phyloP scores from a whole-genome alignment of 2,888 invertebrate species.

The Synanthedon vespiformis region DNA sequence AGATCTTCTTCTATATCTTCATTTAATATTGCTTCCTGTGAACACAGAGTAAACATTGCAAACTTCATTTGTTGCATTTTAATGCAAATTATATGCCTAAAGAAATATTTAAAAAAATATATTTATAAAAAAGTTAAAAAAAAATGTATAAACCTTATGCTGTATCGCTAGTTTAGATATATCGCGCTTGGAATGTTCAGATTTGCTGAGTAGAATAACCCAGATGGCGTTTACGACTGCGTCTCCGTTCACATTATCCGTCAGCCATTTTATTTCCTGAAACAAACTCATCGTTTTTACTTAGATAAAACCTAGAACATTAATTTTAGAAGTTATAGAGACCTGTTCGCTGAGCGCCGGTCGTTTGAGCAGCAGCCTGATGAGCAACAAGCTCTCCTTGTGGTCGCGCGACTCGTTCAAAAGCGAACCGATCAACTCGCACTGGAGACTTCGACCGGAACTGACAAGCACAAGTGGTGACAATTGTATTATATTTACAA shows the following conservation, averaged over 20 bases:
- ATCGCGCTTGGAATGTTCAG: constrained; percentile 22
- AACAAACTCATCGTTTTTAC: constrained; percentile 4
- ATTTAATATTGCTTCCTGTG: constrained; percentile 32
- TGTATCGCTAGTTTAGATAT: constrained; percentile 22
- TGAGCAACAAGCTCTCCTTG: constrained; percentile 34
- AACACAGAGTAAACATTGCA: constrained; percentile 5
- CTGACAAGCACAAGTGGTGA: constrained; percentile 15
- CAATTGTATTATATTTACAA: too few species aligned
- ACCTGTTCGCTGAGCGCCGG: constrained; percentile 43
- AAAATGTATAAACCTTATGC: constrained; percentile 27
- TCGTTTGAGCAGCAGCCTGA: constrained; percentile 36
- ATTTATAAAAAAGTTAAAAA: too few species aligned
- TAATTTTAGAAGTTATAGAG: background rate
- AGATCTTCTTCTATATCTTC: constrained; percentile 42
- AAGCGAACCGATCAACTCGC: constrained; percentile 29
- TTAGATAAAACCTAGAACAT: constrained; percentile 1
- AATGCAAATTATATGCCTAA: too few species aligned
- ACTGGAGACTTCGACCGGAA: constrained; percentile 31
- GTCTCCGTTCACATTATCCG: constrained; percentile 14
- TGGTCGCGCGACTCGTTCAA: constrained; percentile 18
- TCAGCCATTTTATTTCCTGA: constrained; percentile 46
- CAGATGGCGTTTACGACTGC: constrained; percentile 35
- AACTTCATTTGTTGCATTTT: background rate
- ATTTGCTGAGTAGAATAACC: constrained; percentile 42
- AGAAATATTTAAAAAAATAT: too few species aligned